Evolutionary conservation across 2,797 vertebrate genomes (phyloP), one percentile per base, ranked within the genome.

Genomic region (Acanthurus tractus): DNA sequence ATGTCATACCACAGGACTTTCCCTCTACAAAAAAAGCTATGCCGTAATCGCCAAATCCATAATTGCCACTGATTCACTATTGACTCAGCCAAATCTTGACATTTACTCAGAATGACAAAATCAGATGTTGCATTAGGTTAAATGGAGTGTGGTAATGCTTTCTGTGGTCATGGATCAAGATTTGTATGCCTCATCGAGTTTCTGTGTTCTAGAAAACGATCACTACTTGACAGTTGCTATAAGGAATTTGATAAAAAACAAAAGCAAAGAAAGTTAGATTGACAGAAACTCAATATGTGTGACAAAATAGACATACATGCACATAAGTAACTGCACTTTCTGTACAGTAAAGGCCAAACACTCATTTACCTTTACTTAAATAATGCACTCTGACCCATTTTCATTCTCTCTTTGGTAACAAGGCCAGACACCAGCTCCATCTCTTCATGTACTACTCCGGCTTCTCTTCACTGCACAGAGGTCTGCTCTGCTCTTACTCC

Each of bases 141-240:
- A 78, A 69, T 56, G 38, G 34, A 58, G 56, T 66, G 74, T 82
- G 55, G 62, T 56, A 85, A 81, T 64, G 36, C 62, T 40, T 76
- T 9, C 76, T 57, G 49, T 11, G 25, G 46, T 18, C 14, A 20
- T 64, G 66, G 40, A 48, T 74, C 57, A 23, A 46, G 61, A n/a
- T 53, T 34, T 70, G 48, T 12, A 46, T 76, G 22, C 64, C 14
- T 79, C 52, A 77, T 86, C 75, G 66, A 20, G 29, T 70, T 65
- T 63, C 23, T 70, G 42, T 84, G 36, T 45, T 52, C 45, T 0
- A 23, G 25, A 72, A 61, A 66, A 46, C 52, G 11, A 70, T 56
- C 6, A 18, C 2, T 40, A 12, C 68, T 13, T 48, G 25, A 63
- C 42, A 49, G 23, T 52, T 72, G 62, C 78, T 70, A 11, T 22